Evolutionary conservation across 2,113 vertebrate genomes (phyloP), one percentile per base, ranked within the genome.

Genomic region (Thryonomys swinderianus): DNA sequence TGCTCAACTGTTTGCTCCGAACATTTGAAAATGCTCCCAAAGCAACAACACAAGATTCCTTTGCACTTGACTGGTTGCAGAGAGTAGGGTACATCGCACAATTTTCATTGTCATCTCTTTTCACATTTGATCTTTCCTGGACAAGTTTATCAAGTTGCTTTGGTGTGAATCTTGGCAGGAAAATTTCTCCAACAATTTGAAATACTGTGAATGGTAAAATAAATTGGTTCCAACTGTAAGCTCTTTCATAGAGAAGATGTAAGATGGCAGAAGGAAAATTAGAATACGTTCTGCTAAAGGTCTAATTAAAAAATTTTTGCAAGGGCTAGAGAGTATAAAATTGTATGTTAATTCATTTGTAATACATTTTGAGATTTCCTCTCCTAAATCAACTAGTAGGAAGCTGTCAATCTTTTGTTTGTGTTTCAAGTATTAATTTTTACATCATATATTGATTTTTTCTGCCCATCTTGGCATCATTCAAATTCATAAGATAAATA

Each of bases 91-190:
- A 61, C 88, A 18, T 42, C 59, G 83, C 93, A 78, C 85, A 83
- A 14, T 95, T 90, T 87, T 95, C 61, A 85, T 78, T 96, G 96
- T 94, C 53, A 5, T 92, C 94, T 90, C 83, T 78, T 90, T 96
- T 98, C 74, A 73, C 84, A 59, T 91, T 84, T 48, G 69, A 93
- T 96, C 96, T 42, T 92, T 88, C 88, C 90, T 90, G 91, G 93
- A 92, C 85, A 94, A 89, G 93, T 91, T 93, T 96, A 95, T 96
- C 95, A 95, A 96, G 96, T 94, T 95, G 95, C 94, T 95, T 95
- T 96, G 88, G 94, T 96, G 91, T 94, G 94, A 96, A 97, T 94
- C 83, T 97, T 97, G 96, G 97, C 97, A 97, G 93, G 92, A 96
- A 94, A 95, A 42, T 34, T 40, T 95, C 91, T 95, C 79, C 83